phyloP scores from a whole-genome alignment of 2,113 vertebrate genomes.

The Grus americana region DNA sequence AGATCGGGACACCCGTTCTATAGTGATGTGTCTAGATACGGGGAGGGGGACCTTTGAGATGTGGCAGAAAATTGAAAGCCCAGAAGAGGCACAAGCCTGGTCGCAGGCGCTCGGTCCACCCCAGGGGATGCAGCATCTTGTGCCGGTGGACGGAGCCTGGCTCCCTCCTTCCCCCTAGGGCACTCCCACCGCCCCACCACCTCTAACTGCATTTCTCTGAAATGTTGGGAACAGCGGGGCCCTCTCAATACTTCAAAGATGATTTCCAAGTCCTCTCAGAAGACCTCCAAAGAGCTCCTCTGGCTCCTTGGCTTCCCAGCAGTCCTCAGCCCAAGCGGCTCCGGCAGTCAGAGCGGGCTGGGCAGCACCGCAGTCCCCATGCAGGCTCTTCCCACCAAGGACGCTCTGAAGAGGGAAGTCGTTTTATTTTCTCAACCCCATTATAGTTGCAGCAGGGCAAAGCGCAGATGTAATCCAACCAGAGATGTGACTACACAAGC shows the following conservation, averaged over 20 bases:
- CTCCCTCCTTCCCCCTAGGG: not conserved
- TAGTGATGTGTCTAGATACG: not conserved
- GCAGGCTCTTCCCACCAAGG: not conserved
- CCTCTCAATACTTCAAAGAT: not conserved
- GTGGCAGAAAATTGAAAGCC: not conserved
- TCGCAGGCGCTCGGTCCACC: accelerated
- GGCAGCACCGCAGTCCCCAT: not conserved
- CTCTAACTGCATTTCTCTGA: not conserved
- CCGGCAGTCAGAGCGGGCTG: not conserved
- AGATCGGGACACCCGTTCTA: not conserved
- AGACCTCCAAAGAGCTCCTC: not conserved
- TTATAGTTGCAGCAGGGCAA: not conserved
- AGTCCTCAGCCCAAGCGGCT: not conserved
- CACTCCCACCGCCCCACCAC: accelerated
- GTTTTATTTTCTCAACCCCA: not conserved
- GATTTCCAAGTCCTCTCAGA: not conserved
- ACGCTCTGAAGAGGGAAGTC: accelerated
- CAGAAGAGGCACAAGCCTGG: not conserved
- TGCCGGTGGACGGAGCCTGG: accelerated
- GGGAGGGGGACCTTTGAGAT: not conserved
- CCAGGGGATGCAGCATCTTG: not conserved
- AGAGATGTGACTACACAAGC: not conserved
- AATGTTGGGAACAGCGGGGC: not conserved
- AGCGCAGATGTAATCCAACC: not conserved
- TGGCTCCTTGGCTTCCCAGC: not conserved